Evolutionary conservation across 2,113 vertebrate genomes (phyloP).

Genomic region (Poecile atricapillus): DNA sequence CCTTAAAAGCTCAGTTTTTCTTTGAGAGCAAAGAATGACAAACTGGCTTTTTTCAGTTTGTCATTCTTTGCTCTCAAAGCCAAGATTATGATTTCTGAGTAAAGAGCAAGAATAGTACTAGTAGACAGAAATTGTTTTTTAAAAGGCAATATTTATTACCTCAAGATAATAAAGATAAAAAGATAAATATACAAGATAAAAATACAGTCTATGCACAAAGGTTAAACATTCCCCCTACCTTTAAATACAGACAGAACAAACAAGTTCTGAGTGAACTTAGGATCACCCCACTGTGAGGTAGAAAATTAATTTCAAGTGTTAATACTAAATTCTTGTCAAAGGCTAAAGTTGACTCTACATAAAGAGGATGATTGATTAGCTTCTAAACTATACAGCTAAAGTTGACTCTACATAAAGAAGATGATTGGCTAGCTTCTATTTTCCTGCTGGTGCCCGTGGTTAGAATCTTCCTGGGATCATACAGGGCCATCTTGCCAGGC

Average conservation of each 20-base stretch:
- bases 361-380: not conserved
- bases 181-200: not conserved
- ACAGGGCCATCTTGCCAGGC: constrained; percentile 33
- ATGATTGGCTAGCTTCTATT: not conserved
- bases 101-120: not conserved
- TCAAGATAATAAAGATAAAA: not conserved
- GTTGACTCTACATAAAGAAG: not conserved
- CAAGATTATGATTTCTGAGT: not conserved
- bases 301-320: not conserved
- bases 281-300: not conserved
- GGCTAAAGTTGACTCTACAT: not conserved
- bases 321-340: not conserved
- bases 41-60: not conserved
- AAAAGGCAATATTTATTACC: constrained; percentile 17
- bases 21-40: not conserved
- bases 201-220: not conserved
- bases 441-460: too few relatives aligned
- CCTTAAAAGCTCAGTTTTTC: not conserved
- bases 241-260: not conserved
- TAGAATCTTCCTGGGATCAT: not conserved
- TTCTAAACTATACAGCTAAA: not conserved
- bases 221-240: not conserved
- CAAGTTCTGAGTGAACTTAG: not conserved
- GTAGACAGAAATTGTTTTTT: not conserved
- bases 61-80: not conserved